phyloP scores from a whole-genome alignment of 1,140 invertebrate species.

The Drosophila erecta region DNA sequence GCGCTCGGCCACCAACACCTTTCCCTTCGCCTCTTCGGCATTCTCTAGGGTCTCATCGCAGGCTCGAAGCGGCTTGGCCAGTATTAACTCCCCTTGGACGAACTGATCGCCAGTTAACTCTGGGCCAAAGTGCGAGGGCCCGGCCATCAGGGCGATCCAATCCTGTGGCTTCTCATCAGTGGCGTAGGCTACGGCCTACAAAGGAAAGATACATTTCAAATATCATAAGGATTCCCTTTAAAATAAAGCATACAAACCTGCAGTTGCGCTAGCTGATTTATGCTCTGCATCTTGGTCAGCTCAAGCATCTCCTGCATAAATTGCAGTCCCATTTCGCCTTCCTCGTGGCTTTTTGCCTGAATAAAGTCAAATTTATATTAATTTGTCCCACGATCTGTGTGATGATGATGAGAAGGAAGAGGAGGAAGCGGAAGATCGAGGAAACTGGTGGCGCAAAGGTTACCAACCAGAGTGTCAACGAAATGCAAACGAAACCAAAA shows the following conservation, averaged over 20 bases:
- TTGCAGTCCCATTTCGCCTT: constrained; percentile 95
- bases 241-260: constrained; percentile 66
- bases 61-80: constrained; percentile 90
- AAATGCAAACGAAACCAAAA: constrained; percentile 28
- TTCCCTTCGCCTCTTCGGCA: constrained; percentile 87
- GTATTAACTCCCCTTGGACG: constrained; percentile 87
- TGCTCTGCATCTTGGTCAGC: constrained; percentile 90
- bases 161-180: constrained; percentile 78
- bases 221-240: neutral
- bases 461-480: constrained; percentile 11
- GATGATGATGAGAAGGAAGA: neutral
- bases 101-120: constrained; percentile 88
- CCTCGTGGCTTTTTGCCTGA: constrained; percentile 92
- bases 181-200: constrained; percentile 86
- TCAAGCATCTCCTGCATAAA: constrained; percentile 99
- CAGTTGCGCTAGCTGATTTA: constrained; percentile 87
- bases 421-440: constrained; percentile 1
- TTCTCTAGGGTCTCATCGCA: constrained; percentile 85
- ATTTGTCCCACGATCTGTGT: neutral
- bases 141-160: constrained; percentile 87
- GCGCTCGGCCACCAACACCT: constrained; percentile 93
- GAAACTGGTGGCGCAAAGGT: neutral
- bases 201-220: neutral
- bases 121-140: constrained; percentile 96
- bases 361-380: neutral